Conservation (phyloP, 2,797 vertebrate genomes). For the Phoebastria nigripes region DNA sequence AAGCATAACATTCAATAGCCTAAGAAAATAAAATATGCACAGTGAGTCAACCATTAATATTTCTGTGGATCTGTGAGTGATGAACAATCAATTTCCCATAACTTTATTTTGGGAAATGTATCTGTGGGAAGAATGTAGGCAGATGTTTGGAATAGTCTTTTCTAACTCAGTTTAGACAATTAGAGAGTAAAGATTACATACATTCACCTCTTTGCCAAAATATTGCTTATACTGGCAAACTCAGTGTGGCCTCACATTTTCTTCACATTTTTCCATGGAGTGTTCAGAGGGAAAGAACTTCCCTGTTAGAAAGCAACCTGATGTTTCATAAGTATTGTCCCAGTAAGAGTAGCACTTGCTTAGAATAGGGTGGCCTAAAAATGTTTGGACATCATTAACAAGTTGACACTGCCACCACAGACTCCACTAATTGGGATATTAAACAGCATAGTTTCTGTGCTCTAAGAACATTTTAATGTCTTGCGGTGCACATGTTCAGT, state of each 20-base stretch:
- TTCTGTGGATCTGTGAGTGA: not conserved
- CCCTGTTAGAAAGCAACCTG: not conserved
- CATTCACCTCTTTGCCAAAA: not conserved
- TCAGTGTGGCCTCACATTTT: not conserved
- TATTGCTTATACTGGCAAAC: slow-evolving; percentile 15
- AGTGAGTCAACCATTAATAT: not conserved
- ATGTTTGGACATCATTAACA: not conserved
- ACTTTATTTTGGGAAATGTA: slow-evolving; percentile 22
- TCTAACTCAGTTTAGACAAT: slow-evolving; percentile 8
- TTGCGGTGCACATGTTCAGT: not conserved
- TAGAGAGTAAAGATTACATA: slow-evolving; percentile 11
- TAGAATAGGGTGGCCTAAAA: not conserved
- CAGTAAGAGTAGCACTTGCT: not conserved
- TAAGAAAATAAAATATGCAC: slow-evolving; percentile 22
- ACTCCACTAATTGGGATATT: not conserved
- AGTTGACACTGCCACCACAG: not conserved
- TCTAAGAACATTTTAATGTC: not conserved
- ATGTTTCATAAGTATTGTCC: not conserved
- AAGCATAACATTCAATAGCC: not conserved
- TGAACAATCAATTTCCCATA: not conserved
- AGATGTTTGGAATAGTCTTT: not conserved
- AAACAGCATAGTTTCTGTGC: not conserved
- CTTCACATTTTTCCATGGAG: not conserved
- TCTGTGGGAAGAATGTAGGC: slow-evolving; percentile 27
- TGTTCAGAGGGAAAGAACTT: not conserved